Conservation (phyloP, 2,113 vertebrate species). For the Ammospiza caudacuta region DNA sequence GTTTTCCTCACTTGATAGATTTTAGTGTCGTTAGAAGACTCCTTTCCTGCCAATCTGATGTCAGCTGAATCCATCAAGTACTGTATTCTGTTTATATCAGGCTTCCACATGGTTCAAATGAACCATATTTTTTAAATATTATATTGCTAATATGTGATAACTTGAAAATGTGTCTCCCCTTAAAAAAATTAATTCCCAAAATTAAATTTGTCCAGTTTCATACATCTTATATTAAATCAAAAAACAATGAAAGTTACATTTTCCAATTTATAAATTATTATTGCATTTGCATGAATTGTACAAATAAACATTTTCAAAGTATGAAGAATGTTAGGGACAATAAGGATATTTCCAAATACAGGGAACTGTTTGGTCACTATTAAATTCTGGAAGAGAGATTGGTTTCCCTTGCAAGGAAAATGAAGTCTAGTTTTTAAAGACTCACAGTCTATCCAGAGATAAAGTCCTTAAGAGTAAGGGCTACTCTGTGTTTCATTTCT, state of each 20-base stretch:
- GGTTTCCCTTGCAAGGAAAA: not conserved
- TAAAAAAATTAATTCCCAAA: not conserved
- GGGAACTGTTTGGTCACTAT: not conserved
- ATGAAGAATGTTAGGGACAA: not conserved
- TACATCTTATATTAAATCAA: not conserved
- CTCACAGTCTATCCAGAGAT: not conserved
- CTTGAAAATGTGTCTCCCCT: not conserved
- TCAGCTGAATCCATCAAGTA: not conserved
- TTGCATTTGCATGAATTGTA: not conserved
- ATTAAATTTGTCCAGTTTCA: not conserved
- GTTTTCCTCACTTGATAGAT: slow-evolving; percentile 14
- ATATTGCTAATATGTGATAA: not conserved
- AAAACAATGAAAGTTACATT: not conserved
- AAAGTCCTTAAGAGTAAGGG: not conserved
- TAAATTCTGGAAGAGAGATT: not conserved
- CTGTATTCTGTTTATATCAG: not conserved
- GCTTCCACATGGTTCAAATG: not conserved
- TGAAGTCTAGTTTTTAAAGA: not conserved
- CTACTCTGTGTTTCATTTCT: not conserved
- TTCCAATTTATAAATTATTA: not conserved
- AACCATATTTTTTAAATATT: not conserved
- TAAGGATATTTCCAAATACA: not conserved
- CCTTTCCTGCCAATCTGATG: not conserved
- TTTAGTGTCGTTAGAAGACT: not conserved
- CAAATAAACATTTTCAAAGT: not conserved